Evolutionary conservation across 2,888 invertebrate species (phyloP), one percentile per base, ranked within the genome.

Genomic region (Tinea semifulvella): DNA sequence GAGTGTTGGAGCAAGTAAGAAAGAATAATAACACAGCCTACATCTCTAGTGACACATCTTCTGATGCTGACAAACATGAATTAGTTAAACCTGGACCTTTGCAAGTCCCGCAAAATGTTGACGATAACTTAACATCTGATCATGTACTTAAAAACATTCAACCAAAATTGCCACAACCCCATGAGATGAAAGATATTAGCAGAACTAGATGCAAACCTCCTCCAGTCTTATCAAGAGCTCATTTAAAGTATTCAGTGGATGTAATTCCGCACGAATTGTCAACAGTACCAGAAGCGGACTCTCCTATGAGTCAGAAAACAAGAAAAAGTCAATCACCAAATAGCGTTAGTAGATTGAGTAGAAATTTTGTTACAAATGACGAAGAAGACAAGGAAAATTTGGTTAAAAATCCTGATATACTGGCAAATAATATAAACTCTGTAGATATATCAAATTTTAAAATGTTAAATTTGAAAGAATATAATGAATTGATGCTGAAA

Each of bases 271-370:
- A 88, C 54, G 88, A 88, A 60, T 63, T 88, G 35, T 88, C 88
- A 5, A 88, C 88, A 1, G 88, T 88, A 35, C 65, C 85, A 1
- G 88, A 89, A 65, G 85, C 88, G 2, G 88, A 88, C 51, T 88
- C 88, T 0, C 87, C 88, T 1, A 83, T 82, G 52, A 86, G 87
- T 45, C 68, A 77, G 1, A 74, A 70, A 62, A 49, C 73, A 48
- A 49, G 17, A 48, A 47, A 42, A 48, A 19, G 42, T 48, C 36
- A n/a, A 17, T 38, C 38, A 14, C 20, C 40, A 11, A 40, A 11
- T 20, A 39, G n/a, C 19, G 10, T 16, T 14, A 35, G 10, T 18
- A 36, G 18, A 5, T 8, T 22, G 6, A 22, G 5, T 22, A 22
- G 25, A 22, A 22, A 22, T 8, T n/a, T n/a, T n/a, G 2, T 31